Conservation (phyloP, 2,888 invertebrate genomes). For the Brachylomia viminalis region DNA sequence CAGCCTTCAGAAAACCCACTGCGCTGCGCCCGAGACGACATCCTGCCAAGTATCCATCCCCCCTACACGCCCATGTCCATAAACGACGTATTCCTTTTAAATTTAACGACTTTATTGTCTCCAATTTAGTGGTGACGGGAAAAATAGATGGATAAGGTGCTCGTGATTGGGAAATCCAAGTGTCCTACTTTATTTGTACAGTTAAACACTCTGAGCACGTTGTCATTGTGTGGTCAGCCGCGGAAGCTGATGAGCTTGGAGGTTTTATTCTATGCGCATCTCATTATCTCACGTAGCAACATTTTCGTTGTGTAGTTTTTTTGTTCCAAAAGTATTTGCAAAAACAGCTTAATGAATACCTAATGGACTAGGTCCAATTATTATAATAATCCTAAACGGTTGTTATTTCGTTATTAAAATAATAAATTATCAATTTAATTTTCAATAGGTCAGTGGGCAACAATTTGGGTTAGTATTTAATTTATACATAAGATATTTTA, state of each 20-base stretch:
- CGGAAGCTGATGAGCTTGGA: slow-evolving; percentile 63
- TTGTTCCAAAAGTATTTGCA: slow-evolving; percentile 2
- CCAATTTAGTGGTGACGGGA: slow-evolving; percentile 70
- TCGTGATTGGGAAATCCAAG: slow-evolving; percentile 83
- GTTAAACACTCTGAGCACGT: slow-evolving; percentile 70
- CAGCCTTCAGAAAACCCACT: slow-evolving; percentile 91
- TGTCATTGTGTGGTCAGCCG: slow-evolving; percentile 57
- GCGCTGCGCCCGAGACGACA: slow-evolving; percentile 82
- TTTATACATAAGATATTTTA: slow-evolving; percentile 4
- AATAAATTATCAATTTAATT: slow-evolving; percentile 40
- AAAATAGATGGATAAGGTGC: slow-evolving; percentile 72
- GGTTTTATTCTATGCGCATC: slow-evolving; percentile 45
- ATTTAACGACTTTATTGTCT: slow-evolving; percentile 84
- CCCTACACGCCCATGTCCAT: slow-evolving; percentile 72
- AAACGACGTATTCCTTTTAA: slow-evolving; percentile 77
- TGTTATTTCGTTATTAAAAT: slow-evolving; percentile 4
- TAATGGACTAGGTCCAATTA: slow-evolving; percentile 27
- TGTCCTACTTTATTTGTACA: slow-evolving; percentile 69
- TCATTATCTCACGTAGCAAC: slow-evolving; percentile 22
- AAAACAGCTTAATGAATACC: slow-evolving; percentile 32
- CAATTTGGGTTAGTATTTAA: slow-evolving; percentile 2
- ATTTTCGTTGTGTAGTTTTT: slow-evolving; percentile 29
- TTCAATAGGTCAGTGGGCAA: slow-evolving; percentile 23
- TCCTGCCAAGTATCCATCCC: slow-evolving; percentile 84
- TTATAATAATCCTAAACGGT: slow-evolving; percentile 27